phyloP scores from a whole-genome alignment of 2,888 invertebrate genomes.

The Thysanoteuthis rhombus region DNA sequence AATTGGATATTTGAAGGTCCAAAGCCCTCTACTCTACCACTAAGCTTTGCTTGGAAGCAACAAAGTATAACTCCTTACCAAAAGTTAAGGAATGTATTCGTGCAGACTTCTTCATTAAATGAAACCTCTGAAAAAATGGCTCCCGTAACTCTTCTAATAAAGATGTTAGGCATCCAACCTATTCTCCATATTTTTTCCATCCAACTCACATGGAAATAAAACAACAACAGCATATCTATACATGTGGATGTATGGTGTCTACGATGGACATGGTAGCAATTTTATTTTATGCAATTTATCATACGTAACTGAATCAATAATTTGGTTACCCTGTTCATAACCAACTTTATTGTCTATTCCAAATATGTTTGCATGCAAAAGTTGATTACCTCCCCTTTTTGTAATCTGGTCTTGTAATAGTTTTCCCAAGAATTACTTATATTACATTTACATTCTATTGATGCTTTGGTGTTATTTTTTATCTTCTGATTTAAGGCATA shows the following conservation, averaged over 20 bases:
- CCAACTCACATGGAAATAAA: too few relatives aligned
- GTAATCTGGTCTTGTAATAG: not conserved
- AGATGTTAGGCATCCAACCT: too few relatives aligned
- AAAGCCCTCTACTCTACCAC: too few relatives aligned
- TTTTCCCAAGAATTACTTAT: not conserved
- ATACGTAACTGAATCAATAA: not conserved
- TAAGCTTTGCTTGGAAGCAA: too few relatives aligned
- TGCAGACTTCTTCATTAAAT: too few relatives aligned
- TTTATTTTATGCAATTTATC: not conserved
- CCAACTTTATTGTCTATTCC: not conserved
- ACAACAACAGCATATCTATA: not conserved
- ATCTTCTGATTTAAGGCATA: not conserved
- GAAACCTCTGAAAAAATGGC: too few relatives aligned
- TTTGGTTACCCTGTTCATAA: not conserved
- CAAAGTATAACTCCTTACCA: too few relatives aligned
- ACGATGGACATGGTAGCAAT: not conserved
- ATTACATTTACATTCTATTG: not conserved
- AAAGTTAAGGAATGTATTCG: too few relatives aligned
- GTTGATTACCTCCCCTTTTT: not conserved
- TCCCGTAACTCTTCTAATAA: too few relatives aligned
- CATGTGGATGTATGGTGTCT: not conserved
- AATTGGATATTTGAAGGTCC: too few relatives aligned
- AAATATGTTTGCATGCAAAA: not conserved
- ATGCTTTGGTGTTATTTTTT: not conserved
- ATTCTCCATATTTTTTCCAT: too few relatives aligned